Conservation (phyloP, 2,797 vertebrate genomes). For the Rachycentron canadum region DNA sequence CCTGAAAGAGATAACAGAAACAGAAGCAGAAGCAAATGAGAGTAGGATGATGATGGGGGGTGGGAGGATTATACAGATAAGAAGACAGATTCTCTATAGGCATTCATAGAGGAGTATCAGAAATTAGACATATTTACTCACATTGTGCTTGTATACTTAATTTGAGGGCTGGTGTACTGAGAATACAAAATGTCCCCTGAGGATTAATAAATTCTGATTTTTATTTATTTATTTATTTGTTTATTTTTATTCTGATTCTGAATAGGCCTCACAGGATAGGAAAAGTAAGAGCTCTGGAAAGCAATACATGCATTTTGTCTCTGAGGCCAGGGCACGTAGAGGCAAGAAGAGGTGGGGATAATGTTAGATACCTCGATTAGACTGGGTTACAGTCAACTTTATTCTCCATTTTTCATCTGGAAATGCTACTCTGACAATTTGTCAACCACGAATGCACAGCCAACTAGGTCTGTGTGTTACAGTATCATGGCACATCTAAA, state of each 20-base stretch:
- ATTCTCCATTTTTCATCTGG: background rate
- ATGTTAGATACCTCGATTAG: background rate
- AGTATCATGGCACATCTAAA: conserved; percentile 2
- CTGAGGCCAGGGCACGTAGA: background rate
- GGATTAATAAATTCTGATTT: no score
- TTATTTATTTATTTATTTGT: no score
- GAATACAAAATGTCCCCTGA: no score
- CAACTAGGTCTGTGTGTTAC: background rate
- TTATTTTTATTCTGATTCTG: no score
- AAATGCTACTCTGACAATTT: background rate
- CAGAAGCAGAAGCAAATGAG: conserved; percentile 9
- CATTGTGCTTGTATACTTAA: conserved; percentile 4
- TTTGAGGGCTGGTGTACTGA: conserved; percentile 27
- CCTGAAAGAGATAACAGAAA: conserved; percentile 80
- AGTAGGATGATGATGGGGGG: background rate
- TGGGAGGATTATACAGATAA: background rate
- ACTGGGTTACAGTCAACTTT: conserved; percentile 1
- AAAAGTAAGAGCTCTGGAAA: conserved; percentile 33
- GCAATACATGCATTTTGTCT: conserved; percentile 39
- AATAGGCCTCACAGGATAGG: conserved; percentile 14
- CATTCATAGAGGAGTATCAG: background rate
- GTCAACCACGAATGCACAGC: background rate
- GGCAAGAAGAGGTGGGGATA: conserved; percentile 18
- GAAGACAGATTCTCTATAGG: background rate
- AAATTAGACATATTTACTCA: conserved; percentile 27